Percentiles rank a stretch among this genome's conserved stretches.
phyloP scores from a whole-genome alignment of 2,113 vertebrate species.

The Tachysurus fulvidraco region DNA sequence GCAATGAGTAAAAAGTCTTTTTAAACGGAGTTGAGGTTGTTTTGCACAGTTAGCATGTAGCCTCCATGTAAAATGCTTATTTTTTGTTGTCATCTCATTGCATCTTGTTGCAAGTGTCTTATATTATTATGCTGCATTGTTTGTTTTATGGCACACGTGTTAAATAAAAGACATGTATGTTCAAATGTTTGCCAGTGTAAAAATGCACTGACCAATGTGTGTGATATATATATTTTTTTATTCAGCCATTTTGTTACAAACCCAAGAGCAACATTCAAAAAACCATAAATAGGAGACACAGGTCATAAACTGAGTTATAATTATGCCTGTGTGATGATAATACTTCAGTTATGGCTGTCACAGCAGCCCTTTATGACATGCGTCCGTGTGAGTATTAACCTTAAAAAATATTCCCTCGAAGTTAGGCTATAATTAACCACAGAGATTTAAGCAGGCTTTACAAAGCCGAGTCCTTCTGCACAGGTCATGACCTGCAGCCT shows the following conservation, averaged over 20 bases:
- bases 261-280: background rate
- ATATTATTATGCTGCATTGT: background rate
- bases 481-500: background rate
- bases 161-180: background rate
- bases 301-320: background rate
- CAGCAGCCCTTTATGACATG: background rate
- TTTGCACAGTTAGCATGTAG: background rate
- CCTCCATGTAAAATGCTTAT: background rate
- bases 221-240: no score
- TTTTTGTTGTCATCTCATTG: background rate
- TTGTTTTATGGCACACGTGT: background rate
- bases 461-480: background rate
- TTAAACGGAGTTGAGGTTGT: background rate
- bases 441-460: slow-evolving; percentile 33
- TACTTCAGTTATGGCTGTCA: background rate
- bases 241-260: background rate
- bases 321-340: background rate
- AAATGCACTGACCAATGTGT: background rate
- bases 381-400: slow-evolving; percentile 7
- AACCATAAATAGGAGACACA: background rate
- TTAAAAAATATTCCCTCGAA: slow-evolving; percentile 1
- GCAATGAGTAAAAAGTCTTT: background rate
- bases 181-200: background rate
- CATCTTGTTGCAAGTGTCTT: background rate
- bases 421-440: slow-evolving; percentile 19